A percentile compares a stretch with the other conserved stretches of the same genome.
Evolutionary conservation across 2,888 invertebrate genomes (phyloP).

Genomic region (Penaeus monodon): DNA sequence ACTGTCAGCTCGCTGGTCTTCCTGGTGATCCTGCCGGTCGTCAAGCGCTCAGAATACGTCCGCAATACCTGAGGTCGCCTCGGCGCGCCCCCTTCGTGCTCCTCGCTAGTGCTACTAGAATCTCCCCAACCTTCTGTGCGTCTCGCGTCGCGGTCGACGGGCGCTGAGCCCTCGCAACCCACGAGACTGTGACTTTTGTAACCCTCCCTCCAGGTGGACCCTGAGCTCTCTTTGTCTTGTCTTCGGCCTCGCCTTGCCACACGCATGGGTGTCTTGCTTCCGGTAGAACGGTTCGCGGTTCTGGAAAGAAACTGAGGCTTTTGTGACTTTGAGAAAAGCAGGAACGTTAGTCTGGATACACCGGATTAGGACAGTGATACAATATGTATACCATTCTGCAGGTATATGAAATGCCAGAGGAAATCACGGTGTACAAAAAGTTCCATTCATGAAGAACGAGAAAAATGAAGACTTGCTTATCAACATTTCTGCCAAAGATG

Average conservation of each 20-base stretch:
- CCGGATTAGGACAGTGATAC: too few relatives aligned
- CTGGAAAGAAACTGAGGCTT: not conserved
- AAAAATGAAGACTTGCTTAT: too few relatives aligned
- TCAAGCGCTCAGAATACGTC: constrained; percentile 66
- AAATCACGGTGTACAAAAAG: too few relatives aligned
- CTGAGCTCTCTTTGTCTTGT: constrained; percentile 49
- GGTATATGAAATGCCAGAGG: too few relatives aligned
- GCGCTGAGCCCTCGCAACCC: constrained; percentile 12
- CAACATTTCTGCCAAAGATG: not conserved
- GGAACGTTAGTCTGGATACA: too few relatives aligned
- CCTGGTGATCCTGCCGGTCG: constrained; percentile 72
- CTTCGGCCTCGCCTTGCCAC: constrained; percentile 40
- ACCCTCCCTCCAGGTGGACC: constrained; percentile 51
- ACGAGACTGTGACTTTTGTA: constrained; percentile 20
- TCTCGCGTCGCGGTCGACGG: constrained; percentile 20
- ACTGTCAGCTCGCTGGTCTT: constrained; percentile 72
- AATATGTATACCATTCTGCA: too few relatives aligned
- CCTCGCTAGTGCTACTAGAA: constrained; percentile 43
- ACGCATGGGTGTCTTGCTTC: constrained; percentile 9
- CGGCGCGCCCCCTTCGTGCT: constrained; percentile 21
- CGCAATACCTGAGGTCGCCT: constrained; percentile 60
- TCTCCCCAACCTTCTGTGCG: constrained; percentile 51
- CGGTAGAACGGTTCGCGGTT: constrained; percentile 27
- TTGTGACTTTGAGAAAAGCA: not conserved
- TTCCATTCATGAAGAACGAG: too few relatives aligned